Evolutionary conservation across 2,113 vertebrate species (phyloP).

Genomic region (Petrocephalus microphthalmus): DNA sequence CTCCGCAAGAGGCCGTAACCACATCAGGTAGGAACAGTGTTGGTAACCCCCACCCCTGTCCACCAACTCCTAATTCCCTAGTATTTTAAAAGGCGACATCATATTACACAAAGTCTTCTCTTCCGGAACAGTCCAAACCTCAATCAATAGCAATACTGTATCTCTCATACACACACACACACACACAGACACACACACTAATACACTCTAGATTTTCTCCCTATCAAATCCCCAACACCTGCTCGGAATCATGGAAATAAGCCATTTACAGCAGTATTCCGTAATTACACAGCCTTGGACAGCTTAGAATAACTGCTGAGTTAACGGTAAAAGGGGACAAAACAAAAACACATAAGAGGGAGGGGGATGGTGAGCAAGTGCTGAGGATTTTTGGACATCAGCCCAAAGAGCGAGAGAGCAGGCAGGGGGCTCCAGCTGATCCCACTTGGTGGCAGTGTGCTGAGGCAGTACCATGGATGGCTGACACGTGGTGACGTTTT

Average conservation of each 20-base stretch:
- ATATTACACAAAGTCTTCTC: neutral
- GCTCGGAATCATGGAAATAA: conserved; percentile 71
- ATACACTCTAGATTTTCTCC: conserved; percentile 35
- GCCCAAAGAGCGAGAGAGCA: conserved; percentile 51
- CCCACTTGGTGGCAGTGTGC: neutral
- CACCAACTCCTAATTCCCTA: neutral
- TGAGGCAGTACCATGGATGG: neutral
- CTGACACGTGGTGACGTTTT: neutral
- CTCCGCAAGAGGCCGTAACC: neutral
- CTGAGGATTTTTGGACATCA: conserved; percentile 69
- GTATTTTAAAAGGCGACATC: neutral
- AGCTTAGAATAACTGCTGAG: conserved; percentile 77
- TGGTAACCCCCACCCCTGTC: neutral
- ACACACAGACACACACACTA: neutral
- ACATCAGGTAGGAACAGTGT: neutral
- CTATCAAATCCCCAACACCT: conserved; percentile 69
- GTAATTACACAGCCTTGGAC: conserved; percentile 73
- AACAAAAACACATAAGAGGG: conserved; percentile 25
- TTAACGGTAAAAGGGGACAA: conserved; percentile 53
- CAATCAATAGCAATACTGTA: neutral
- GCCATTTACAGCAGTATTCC: conserved; percentile 71
- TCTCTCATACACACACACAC: neutral
- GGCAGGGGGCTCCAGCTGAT: neutral
- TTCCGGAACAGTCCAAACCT: neutral
- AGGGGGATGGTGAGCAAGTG: conserved; percentile 40